Percentiles rank a stretch among this genome's conserved stretches.
Evolutionary conservation across 2,888 invertebrate genomes (phyloP).

Genomic region (Nephrocerus scutellatus): DNA sequence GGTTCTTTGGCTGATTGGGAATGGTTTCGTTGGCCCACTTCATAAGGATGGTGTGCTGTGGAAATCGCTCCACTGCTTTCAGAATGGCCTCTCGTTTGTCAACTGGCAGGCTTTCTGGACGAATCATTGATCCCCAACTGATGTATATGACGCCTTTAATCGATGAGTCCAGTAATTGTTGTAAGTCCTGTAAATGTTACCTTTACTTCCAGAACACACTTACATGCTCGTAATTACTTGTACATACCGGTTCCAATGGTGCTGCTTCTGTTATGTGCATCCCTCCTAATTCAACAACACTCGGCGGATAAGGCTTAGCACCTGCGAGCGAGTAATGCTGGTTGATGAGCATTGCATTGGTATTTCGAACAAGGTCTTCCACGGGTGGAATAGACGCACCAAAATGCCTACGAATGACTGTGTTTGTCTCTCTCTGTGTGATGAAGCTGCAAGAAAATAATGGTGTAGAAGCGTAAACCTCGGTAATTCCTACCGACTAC

Average conservation of each 20-base stretch:
- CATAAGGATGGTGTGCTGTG: conserved; percentile 56
- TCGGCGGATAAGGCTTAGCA: conserved; percentile 45
- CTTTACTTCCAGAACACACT: not conserved
- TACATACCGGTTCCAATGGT: conserved; percentile 32
- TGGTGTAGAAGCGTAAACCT: too few species aligned
- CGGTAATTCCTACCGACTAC: conserved; percentile 11
- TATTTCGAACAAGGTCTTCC: conserved; percentile 42
- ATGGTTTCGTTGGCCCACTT: conserved; percentile 58
- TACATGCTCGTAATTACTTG: not conserved
- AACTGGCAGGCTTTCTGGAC: conserved; percentile 52
- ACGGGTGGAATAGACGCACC: conserved; percentile 47
- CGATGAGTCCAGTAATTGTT: conserved; percentile 53
- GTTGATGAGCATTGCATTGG: conserved; percentile 47
- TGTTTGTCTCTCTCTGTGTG: conserved; percentile 41
- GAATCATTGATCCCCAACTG: conserved; percentile 63
- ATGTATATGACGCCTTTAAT: conserved; percentile 59
- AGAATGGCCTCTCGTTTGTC: conserved; percentile 52
- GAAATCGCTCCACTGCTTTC: conserved; percentile 50
- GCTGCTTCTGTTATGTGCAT: conserved; percentile 42
- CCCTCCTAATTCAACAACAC: conserved; percentile 52
- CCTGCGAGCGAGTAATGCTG: conserved; percentile 50
- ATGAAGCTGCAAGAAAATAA: conserved; percentile 23
- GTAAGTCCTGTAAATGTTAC: conserved; percentile 47
- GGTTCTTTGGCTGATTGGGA: conserved; percentile 53
- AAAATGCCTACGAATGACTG: conserved; percentile 43